These are phyloP conservation scores for Delia radicum DNA, from an alignment of 1,140 invertebrate species.

Conservation along the genomic window DNA sequence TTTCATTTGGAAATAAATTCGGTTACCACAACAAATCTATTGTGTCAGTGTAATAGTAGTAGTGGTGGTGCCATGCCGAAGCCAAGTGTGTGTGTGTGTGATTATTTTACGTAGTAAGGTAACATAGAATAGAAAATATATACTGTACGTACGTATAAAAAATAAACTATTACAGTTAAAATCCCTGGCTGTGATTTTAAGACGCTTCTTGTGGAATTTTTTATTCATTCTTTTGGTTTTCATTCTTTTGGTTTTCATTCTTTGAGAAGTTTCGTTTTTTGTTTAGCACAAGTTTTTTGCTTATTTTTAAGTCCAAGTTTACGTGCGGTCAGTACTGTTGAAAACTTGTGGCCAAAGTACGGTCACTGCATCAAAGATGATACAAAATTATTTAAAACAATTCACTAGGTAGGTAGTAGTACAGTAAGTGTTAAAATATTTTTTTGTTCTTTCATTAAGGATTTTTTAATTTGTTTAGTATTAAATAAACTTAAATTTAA, in stretches of 20 bases:
- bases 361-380: constrained; percentile 5
- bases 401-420: no score
- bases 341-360: constrained; percentile 9
- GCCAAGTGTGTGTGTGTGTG: constrained; percentile 6
- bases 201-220: constrained; percentile 5
- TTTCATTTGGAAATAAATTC: no score
- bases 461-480: no score
- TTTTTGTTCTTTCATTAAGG: no score
- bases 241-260: no score
- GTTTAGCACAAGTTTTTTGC: background rate
- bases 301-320: constrained; percentile 8
- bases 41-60: no score
- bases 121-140: background rate
- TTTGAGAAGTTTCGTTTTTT: background rate
- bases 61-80: constrained; percentile 1
- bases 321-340: constrained; percentile 14
- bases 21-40: no score
- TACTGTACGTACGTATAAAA: background rate
- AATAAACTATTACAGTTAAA: background rate
- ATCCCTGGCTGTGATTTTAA: constrained; percentile 9
- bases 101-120: no score
- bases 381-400: no score
- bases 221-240: no score
- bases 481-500: no score
- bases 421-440: background rate